Evolutionary conservation across 1,140 invertebrate genomes (phyloP).

Genomic region (Drosophila pachea): DNA sequence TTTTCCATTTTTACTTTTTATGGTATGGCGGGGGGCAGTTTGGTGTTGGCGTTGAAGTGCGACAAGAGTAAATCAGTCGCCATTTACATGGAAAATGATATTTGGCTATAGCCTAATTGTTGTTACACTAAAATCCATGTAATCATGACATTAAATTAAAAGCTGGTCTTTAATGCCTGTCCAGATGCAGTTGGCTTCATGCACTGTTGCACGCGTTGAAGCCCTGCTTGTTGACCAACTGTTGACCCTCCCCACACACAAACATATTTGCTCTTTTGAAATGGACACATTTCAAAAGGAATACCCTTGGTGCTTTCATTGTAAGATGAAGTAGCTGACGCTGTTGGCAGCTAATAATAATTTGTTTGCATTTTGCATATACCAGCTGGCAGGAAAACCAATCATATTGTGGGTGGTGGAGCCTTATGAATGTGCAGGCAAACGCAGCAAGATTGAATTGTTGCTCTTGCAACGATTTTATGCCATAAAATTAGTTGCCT

Average conservation of each 20-base stretch:
- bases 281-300: conserved; percentile 56
- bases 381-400: conserved; percentile 55
- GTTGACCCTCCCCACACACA: conserved; percentile 1
- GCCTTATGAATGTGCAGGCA: neutral
- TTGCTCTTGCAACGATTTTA: neutral
- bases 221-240: conserved; percentile 36
- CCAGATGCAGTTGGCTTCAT: conserved; percentile 35
- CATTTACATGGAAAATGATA: conserved; percentile 50
- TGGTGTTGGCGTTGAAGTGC: conserved; percentile 12
- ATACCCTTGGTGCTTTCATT: conserved; percentile 65
- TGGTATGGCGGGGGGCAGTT: no score
- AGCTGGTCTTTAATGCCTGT: conserved; percentile 15
- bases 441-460: neutral
- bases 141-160: conserved; percentile 13
- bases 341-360: conserved; percentile 76
- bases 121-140: conserved; percentile 5
- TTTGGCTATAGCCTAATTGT: conserved; percentile 56
- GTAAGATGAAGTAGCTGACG: conserved; percentile 68
- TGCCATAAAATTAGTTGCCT: neutral
- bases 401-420: conserved; percentile 11
- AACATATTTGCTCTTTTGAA: conserved; percentile 23
- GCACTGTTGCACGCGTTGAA: conserved; percentile 50
- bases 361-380: conserved; percentile 75
- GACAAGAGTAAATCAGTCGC: conserved; percentile 65
- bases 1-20: neutral